These are phyloP conservation scores for Drosophila rubida DNA, from an alignment of 2,888 invertebrate species.

Conservation along the genomic window DNA sequence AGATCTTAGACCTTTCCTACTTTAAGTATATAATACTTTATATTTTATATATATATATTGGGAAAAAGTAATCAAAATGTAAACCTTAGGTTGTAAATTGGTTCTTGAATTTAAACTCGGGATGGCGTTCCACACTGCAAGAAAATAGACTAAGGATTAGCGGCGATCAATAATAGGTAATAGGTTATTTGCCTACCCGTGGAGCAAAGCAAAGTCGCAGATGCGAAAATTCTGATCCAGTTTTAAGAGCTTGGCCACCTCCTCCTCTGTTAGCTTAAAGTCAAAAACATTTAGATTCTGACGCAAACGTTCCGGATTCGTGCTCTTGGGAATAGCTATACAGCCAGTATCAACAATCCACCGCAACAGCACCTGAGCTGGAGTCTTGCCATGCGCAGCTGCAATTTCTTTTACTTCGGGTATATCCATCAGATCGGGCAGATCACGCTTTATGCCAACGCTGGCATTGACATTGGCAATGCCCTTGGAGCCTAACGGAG, in stretches of 20 bases:
- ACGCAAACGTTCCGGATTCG: slow-evolving; percentile 89
- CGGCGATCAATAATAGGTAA: background rate
- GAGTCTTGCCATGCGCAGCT: slow-evolving; percentile 88
- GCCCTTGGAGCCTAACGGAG: slow-evolving; percentile 91
- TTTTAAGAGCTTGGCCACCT: slow-evolving; percentile 87
- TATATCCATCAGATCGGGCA: slow-evolving; percentile 89
- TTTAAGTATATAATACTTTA: too few species aligned
- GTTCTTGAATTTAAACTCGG: slow-evolving; percentile 89
- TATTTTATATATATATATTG: too few species aligned
- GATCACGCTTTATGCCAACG: slow-evolving; percentile 84
- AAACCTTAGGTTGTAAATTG: slow-evolving; percentile 43
- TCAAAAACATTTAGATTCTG: slow-evolving; percentile 92
- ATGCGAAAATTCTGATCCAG: slow-evolving; percentile 89
- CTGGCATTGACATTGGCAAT: slow-evolving; percentile 86
- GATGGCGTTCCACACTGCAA: slow-evolving; percentile 87
- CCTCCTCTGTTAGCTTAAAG: slow-evolving; percentile 88
- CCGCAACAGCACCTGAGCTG: slow-evolving; percentile 91
- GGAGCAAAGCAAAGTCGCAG: slow-evolving; percentile 89
- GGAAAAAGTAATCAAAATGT: too few species aligned
- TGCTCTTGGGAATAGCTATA: slow-evolving; percentile 93
- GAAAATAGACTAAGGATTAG: background rate
- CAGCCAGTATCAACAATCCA: slow-evolving; percentile 90
- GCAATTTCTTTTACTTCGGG: slow-evolving; percentile 86
- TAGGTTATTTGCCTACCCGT: slow-evolving; percentile 86
- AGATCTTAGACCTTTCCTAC: too few species aligned